These are phyloP conservation scores for Alloscopus bannaensis DNA, from an alignment of 2,888 invertebrate genomes.

Conservation along the genomic window DNA sequence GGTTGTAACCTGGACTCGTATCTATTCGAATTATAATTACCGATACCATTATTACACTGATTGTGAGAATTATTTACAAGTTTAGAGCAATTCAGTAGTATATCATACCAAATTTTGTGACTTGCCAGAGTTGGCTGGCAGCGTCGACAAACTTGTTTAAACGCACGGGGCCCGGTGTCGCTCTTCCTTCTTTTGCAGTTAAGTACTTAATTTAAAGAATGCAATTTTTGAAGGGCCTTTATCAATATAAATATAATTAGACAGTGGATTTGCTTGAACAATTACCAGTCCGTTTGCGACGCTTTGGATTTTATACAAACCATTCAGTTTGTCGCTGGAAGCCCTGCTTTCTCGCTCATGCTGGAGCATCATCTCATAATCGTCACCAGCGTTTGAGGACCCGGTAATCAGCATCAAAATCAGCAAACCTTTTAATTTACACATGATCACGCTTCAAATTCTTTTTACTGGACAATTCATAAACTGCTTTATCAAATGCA, in stretches of 20 bases:
- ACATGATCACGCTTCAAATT: too few relatives aligned
- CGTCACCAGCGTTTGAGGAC: conserved; percentile 16
- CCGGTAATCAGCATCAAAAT: too few relatives aligned
- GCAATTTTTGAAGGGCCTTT: neutral
- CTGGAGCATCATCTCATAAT: conserved; percentile 21
- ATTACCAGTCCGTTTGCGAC: conserved; percentile 35
- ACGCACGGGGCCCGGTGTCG: conserved; percentile 39
- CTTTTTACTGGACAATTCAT: too few relatives aligned
- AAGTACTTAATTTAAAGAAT: conserved; percentile 37
- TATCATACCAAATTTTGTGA: conserved; percentile 58
- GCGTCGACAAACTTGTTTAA: conserved; percentile 37
- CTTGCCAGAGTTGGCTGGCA: conserved; percentile 61
- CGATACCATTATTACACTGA: too few relatives aligned
- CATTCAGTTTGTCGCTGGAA: conserved; percentile 5
- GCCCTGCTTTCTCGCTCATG: neutral
- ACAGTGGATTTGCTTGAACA: neutral
- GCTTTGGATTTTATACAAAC: conserved; percentile 33
- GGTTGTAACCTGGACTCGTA: conserved; percentile 50
- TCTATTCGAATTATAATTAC: too few relatives aligned
- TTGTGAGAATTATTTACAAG: too few relatives aligned
- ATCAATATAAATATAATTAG: neutral
- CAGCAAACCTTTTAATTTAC: too few relatives aligned
- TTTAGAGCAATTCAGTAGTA: too few relatives aligned
- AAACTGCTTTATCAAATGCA: too few relatives aligned
- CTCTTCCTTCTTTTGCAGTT: conserved; percentile 46